Percentiles rank a stretch among this genome's conserved stretches.
phyloP scores from a whole-genome alignment of 2,113 vertebrate species.

The Limanda limanda region DNA sequence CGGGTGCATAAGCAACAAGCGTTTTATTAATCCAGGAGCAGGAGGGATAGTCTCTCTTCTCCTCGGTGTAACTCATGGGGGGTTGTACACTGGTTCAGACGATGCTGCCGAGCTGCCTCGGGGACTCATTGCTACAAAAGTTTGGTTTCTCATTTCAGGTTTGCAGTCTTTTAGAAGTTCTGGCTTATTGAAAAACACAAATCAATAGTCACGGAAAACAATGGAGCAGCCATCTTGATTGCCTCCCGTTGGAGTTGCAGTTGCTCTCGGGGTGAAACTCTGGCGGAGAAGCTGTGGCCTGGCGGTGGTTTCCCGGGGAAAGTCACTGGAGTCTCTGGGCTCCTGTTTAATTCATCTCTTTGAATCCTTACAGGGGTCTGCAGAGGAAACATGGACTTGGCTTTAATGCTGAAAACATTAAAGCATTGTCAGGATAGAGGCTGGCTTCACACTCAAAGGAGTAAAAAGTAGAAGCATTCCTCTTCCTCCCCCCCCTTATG shows the following conservation, averaged over 20 bases:
- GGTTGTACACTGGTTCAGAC: slow-evolving; percentile 17
- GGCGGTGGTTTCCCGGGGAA: slow-evolving; percentile 39
- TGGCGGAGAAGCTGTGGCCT: slow-evolving; percentile 25
- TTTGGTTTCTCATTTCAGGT: slow-evolving; percentile 53
- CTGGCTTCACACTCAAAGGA: slow-evolving; percentile 5
- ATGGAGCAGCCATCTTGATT: slow-evolving; percentile 21
- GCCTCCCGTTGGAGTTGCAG: slow-evolving; percentile 41
- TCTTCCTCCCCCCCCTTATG: slow-evolving; percentile 13
- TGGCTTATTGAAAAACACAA: slow-evolving; percentile 69
- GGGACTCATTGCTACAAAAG: slow-evolving; percentile 41
- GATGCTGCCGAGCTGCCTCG: slow-evolving; percentile 21
- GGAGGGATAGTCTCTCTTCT: slow-evolving; percentile 4
- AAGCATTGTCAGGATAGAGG: neutral
- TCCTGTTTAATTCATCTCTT: slow-evolving; percentile 49
- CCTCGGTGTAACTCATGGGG: slow-evolving; percentile 2
- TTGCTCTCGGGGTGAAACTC: slow-evolving; percentile 26
- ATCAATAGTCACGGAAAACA: slow-evolving; percentile 56
- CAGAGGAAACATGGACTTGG: slow-evolving; percentile 25
- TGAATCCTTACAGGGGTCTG: slow-evolving; percentile 26
- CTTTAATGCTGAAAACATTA: slow-evolving; percentile 38
- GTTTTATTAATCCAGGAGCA: slow-evolving; percentile 12
- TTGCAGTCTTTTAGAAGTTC: slow-evolving; percentile 29
- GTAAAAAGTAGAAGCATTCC: slow-evolving; percentile 27
- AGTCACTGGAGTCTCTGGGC: slow-evolving; percentile 13
- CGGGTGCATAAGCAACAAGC: slow-evolving; percentile 17